Percentiles rank a stretch among this genome's conserved stretches.
Evolutionary conservation across 2,888 invertebrate species (phyloP).

Genomic region (Sinotaia quadrata): DNA sequence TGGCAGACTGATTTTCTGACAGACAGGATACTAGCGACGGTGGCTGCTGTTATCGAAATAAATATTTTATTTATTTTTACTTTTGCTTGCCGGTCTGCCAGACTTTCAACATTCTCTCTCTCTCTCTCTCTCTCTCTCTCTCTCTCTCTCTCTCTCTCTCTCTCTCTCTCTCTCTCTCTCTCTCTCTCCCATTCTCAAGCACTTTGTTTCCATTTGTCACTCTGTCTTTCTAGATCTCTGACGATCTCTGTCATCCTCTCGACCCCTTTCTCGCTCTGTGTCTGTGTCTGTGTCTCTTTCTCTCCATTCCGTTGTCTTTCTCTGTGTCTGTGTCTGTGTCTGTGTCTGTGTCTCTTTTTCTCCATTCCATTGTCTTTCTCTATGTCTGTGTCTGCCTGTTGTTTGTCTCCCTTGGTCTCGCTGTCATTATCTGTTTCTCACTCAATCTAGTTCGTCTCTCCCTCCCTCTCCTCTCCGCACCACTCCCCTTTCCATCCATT

Average conservation of each 20-base stretch:
- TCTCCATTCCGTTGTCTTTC: neutral
- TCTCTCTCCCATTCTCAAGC: neutral
- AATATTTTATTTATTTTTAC: too few relatives aligned
- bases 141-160: conserved; percentile 13
- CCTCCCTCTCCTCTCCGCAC: neutral
- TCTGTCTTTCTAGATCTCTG: conserved; percentile 6
- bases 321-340: neutral
- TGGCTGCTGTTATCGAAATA: too few relatives aligned
- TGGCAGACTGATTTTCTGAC: too few relatives aligned
- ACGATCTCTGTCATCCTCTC: conserved; percentile 21
- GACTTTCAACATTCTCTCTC: neutral
- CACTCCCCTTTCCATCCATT: neutral
- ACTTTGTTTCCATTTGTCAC: neutral
- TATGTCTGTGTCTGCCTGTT: conserved; percentile 7
- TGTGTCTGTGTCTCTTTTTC: conserved; percentile 17
- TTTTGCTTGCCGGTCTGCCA: too few relatives aligned
- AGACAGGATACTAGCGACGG: too few relatives aligned
- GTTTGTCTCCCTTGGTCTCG: too few relatives aligned
- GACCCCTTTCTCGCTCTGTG: conserved; percentile 11
- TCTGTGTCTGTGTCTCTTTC: neutral
- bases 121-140: conserved; percentile 4
- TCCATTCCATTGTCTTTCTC: conserved; percentile 5
- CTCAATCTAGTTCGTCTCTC: conserved; percentile 13
- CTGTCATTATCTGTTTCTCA: conserved; percentile 16
- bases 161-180: conserved; percentile 4